Evolutionary conservation across 2,888 invertebrate species (phyloP), one percentile per base, ranked within the genome.

Genomic region (Polia nebulosa): DNA sequence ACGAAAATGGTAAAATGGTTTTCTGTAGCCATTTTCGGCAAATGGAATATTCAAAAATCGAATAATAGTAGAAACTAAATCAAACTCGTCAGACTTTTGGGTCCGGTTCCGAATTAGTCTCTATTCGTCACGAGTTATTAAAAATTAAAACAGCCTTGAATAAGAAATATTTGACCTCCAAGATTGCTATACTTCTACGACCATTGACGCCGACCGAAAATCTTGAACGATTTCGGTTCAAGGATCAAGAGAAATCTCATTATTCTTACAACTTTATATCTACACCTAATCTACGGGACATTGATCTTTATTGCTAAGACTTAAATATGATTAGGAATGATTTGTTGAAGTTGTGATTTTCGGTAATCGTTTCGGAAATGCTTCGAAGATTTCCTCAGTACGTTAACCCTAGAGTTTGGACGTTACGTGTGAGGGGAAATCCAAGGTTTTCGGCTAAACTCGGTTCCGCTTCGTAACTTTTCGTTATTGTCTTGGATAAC

Each of bases 161-260:
- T 69, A 67, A 73, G 72, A 64, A 58, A 56, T 69, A 80, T 60
- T 72, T 76, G 85, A 87, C 86, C 88, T 87, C 77, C 76, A 85
- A 80, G 41, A 47, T 49, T 60, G 81, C 76, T 85, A 74, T 76
- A 72, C 77, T 73, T 64, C 78, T 78, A 59, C 82, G 90, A 89
- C 75, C 88, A 83, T 87, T 89, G 90, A 90, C 90, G 86, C 82
- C 72, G 61, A 74, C 74, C 77, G 71, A 81, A 87, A 84, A 80
- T 78, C 62, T 76, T 72, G 61, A 81, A 25, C 81, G 57, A 84
- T 65, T 76, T 73, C 58, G 70, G 81, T 84, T 83, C 84, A 84
- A 82, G 84, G 83, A 84, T 83, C 79, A 78, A 75, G 69, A 77
- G 62, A 79, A 79, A 79, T 79, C 76, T 80, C 72, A 78, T 78